Base-by-base conservation (phyloP, 2,888 invertebrate genomes). In the Volucella bombylans region DNA sequence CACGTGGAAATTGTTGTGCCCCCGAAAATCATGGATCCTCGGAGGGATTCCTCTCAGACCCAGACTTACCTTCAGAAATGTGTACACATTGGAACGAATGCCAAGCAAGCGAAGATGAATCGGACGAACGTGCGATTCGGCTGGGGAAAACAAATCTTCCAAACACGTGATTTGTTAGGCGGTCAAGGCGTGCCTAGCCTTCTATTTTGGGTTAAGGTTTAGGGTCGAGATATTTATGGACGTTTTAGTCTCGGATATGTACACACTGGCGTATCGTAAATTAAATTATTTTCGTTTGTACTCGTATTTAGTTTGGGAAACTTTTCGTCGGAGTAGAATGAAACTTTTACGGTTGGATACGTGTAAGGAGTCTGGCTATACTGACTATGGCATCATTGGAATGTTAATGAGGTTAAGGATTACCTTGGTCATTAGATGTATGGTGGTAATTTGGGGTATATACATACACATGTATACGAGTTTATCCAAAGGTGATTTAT, bases 151-250 rank as follows among this genome's bases (percentile, higher is more conserved):
- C 79, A 79, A 79, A 79, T 79, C 79, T 79, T 72, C 39, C 45
- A 23, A 39, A 50, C 61, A 79, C 79, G 79, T 79, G 79, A 79
- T 79, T 79, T 79, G 79, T 79, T 79, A 65, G 72, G 50, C 72
- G 79, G 72, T 72, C 79, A 79, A 72, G 72, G 72, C 57, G 79
- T 72, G 52, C 52, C 15, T 43, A 41, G 52, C 43, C 14, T n/a
- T 57, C 4, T 50, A 14, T 67, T 67, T 50, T 47, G 50, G 39
- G n/a, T 61, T 23, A 43, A 47, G 57, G 39, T 39, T 61, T 23
- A 43, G 41, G 23, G 39, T 41, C 14, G 8, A 57, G 57, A 62
- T 71, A 62, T 71, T 69, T 78, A 78, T 71, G 71, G 41, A 38
- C 49, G 57, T 57, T 57, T 55, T 31, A 55, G 62, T 71, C 31